A percentile compares a stretch with the other conserved stretches of the same genome.
Evolutionary conservation across 1,140 invertebrate genomes (phyloP).

Genomic region (Frieseomelitta varia): DNA sequence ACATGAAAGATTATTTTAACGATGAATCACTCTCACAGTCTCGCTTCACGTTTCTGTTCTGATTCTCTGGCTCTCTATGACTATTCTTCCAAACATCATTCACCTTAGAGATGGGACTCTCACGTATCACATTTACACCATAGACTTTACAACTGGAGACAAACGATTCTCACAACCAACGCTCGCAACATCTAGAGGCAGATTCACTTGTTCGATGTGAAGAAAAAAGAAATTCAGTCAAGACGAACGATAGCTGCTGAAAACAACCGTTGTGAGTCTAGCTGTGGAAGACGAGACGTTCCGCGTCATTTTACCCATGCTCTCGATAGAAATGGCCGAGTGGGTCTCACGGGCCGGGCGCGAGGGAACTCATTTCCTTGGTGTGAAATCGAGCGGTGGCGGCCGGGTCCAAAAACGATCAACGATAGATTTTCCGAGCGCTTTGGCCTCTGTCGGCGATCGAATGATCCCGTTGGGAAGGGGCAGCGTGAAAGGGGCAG

Average conservation of each 20-base stretch:
- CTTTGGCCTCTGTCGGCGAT: slow-evolving; percentile 44
- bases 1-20: no score
- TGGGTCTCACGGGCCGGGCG: slow-evolving; percentile 31
- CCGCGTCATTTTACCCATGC: slow-evolving; percentile 9
- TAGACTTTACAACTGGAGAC: no score
- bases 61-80: no score
- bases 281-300: slow-evolving; percentile 1
- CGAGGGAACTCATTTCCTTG: slow-evolving; percentile 71
- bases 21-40: no score
- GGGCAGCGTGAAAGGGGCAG: slow-evolving; percentile 1
- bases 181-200: no score
- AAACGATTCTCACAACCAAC: no score
- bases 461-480: not conserved
- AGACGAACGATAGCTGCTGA: not conserved
- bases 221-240: not conserved
- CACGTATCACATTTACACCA: no score
- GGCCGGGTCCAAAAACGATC: slow-evolving; percentile 67
- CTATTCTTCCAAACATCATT: no score
- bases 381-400: slow-evolving; percentile 66
- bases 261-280: not conserved
- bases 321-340: not conserved
- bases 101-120: no score
- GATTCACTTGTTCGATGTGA: not conserved
- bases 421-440: slow-evolving; percentile 64
- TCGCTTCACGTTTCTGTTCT: no score